Evolutionary conservation across 2,797 vertebrate species (phyloP).

Genomic region (Pseudochaenichthys georgianus): DNA sequence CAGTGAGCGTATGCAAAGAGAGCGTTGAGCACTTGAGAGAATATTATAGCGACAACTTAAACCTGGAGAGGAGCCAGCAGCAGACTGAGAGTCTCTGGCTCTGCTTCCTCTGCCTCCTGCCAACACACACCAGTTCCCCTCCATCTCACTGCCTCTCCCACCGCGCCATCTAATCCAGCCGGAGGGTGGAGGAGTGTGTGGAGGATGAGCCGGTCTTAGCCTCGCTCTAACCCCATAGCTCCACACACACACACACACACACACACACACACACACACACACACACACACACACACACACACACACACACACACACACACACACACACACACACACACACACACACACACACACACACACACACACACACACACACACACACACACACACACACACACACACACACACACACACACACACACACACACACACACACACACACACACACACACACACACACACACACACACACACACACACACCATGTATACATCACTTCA

Average conservation of each 20-base stretch:
- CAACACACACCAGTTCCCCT: constrained; percentile 63
- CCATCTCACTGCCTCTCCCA: constrained; percentile 74
- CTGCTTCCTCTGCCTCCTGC: constrained; percentile 69
- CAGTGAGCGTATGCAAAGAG: constrained; percentile 38
- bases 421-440: too few relatives aligned
- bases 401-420: too few relatives aligned
- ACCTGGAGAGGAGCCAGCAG: constrained; percentile 63
- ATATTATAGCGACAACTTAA: constrained; percentile 67
- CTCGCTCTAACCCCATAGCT: constrained; percentile 70
- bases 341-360: too few relatives aligned
- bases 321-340: too few relatives aligned
- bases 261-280: constrained; percentile 20
- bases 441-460: too few relatives aligned
- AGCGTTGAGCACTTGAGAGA: constrained; percentile 61
- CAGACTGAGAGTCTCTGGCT: too few relatives aligned
- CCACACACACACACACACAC: constrained; percentile 30
- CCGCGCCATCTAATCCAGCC: constrained; percentile 83
- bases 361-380: too few relatives aligned
- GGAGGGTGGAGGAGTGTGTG: constrained; percentile 60
- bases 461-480: too few relatives aligned
- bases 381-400: too few relatives aligned
- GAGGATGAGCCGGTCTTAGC: constrained; percentile 77
- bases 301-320: constrained; percentile 7
- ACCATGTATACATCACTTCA: too few relatives aligned
- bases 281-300: constrained; percentile 25